phyloP scores from a whole-genome alignment of 2,113 vertebrate genomes.

The Megaceryle maxima region DNA sequence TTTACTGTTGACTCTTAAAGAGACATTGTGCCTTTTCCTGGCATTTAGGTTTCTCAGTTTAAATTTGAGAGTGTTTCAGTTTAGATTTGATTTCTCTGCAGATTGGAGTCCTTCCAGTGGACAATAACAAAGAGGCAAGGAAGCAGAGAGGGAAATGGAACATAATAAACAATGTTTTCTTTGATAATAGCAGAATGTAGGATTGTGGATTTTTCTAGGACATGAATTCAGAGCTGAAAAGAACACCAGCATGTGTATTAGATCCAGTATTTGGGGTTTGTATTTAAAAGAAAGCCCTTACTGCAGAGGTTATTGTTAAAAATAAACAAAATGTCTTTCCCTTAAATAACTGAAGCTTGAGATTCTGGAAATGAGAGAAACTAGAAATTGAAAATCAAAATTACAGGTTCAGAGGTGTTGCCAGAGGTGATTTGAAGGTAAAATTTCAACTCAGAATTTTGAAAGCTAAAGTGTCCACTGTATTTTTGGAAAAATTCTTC shows the following conservation, averaged over 20 bases:
- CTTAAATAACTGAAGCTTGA: not conserved
- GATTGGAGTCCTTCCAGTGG: constrained; percentile 47
- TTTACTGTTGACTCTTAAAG: constrained; percentile 87
- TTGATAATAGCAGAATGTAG: not conserved
- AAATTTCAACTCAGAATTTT: not conserved
- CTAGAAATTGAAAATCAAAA: not conserved
- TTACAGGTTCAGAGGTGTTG: not conserved
- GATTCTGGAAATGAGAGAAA: constrained; percentile 1
- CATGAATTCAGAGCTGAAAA: not conserved
- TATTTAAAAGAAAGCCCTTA: not conserved
- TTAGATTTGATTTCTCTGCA: constrained; percentile 9
- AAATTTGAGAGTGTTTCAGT: constrained; percentile 11
- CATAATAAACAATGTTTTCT: constrained; percentile 29
- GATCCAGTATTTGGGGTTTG: not conserved
- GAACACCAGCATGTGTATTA: not conserved
- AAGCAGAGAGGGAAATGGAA: not conserved
- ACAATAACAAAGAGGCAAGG: constrained; percentile 38
- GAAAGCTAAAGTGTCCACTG: not conserved
- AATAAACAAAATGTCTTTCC: not conserved
- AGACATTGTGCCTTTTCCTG: constrained; percentile 67
- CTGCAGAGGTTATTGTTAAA: not conserved
- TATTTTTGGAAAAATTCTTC: not conserved
- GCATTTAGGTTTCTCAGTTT: constrained; percentile 32
- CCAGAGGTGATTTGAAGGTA: not conserved
- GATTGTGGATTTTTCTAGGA: not conserved